Percentiles rank a stretch among this genome's conserved stretches.
Conservation (phyloP, 2,888 invertebrate genomes). For the Leptogaster cylindrica region DNA sequence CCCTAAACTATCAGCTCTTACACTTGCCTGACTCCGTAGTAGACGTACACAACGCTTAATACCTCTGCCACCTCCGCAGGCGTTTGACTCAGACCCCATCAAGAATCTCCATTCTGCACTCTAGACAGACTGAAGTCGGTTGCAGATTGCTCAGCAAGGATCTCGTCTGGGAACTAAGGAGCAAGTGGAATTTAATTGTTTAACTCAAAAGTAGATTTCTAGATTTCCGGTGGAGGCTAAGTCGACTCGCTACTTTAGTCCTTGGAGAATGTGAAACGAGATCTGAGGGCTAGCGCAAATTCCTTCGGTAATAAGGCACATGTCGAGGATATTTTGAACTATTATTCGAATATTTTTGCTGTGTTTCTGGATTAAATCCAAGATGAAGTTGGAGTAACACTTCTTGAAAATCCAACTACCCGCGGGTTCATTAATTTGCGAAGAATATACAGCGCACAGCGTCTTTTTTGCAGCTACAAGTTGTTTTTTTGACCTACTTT, state of each 20-base stretch:
- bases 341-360: slow-evolving; percentile 26
- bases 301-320: slow-evolving; percentile 15
- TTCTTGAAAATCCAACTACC: not conserved
- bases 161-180: not conserved
- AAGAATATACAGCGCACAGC: no score
- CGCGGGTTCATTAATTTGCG: slow-evolving; percentile 11
- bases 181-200: slow-evolving; percentile 39
- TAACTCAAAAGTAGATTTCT: slow-evolving; percentile 31
- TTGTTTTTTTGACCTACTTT: no score
- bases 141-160: not conserved
- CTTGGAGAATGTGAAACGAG: not conserved
- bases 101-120: slow-evolving; percentile 5
- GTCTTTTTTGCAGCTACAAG: no score
- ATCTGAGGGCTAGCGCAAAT: slow-evolving; percentile 8
- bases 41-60: slow-evolving; percentile 24
- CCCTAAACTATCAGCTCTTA: slow-evolving; percentile 27
- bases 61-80: not conserved
- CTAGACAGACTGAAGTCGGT: slow-evolving; percentile 4
- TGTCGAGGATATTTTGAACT: slow-evolving; percentile 30
- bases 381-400: slow-evolving; percentile 1
- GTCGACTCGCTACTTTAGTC: not conserved
- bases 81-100: slow-evolving; percentile 13
- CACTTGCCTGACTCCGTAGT: slow-evolving; percentile 31
- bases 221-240: not conserved
- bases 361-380: slow-evolving; percentile 20